Evolutionary conservation across 2,113 vertebrate genomes (phyloP), one percentile per base, ranked within the genome.

Genomic region (Cololabis saira): DNA sequence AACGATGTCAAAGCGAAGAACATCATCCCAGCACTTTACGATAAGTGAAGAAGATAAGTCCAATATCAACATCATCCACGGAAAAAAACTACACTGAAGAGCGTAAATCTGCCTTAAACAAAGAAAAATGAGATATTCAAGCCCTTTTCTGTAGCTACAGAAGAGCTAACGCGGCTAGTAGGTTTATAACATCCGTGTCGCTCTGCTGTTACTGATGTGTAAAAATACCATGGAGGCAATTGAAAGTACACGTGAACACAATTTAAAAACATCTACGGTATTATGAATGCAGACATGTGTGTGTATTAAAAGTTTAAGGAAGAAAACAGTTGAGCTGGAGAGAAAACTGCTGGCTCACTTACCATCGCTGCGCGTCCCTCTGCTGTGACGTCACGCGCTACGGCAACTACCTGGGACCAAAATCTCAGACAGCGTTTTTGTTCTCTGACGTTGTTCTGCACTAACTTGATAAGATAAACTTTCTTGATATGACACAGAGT

Each of bases 301-400:
- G 0, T 1, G 1, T 64, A 76, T 18, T 58, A 47, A 0, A 17
- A 0, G 6, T 22, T 50, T 71, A 18, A 27, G 7, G 11, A 18
- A 54, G 33, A 18, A 45, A 57, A 69, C 42, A 22, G 33, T 55
- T 2, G 30, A 71, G 66, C 40, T 16, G 41, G 1, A 12, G 13
- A 71, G 64, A 92, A 90, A 90, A 86, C 16, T 93, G 92, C 92
- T 91, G 88, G 84, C 88, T 93, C 92, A 93, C 91, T 92, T 86
- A 93, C 92, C 92, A 93, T 93, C 74, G 82, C 83, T 85, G 18
- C 61, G 54, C 22, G 91, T 89, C 89, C 82, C 90, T 71, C 16
- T 49, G n/a, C 12, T 42, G 22, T 86, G 78, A 90, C 90, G 91
- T 90, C 84, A 89, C 14, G 13, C 0, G 1, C 0, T 85, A 92